phyloP scores from a whole-genome alignment of 2,888 invertebrate genomes.

The Pogonocherus hispidulus region DNA sequence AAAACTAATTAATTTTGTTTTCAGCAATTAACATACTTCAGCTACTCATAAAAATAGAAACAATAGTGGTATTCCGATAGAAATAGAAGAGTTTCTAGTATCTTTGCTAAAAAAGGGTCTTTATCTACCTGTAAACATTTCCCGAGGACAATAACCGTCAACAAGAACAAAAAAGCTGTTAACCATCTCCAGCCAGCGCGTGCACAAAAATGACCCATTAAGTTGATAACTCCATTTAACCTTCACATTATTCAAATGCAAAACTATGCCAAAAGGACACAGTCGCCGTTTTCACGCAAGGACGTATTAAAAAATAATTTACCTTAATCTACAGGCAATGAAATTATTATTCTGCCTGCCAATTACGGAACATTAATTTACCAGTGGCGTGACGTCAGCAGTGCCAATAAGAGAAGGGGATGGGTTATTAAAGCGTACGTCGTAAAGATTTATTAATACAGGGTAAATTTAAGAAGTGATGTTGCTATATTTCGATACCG shows the following conservation, averaged over 20 bases:
- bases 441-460: too few relatives aligned
- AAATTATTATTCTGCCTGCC: background rate
- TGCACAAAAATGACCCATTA: conserved; percentile 5
- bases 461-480: too few relatives aligned
- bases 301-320: conserved; percentile 8
- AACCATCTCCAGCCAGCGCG: background rate
- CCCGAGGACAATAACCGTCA: background rate
- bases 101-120: too few relatives aligned
- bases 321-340: background rate
- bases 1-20: too few relatives aligned
- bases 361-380: background rate
- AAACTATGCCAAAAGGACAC: conserved; percentile 5
- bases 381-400: background rate
- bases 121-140: too few relatives aligned
- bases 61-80: too few relatives aligned
- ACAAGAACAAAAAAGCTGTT: background rate
- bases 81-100: too few relatives aligned
- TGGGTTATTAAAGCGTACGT: too few relatives aligned
- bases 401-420: too few relatives aligned
- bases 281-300: background rate
- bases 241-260: conserved; percentile 8
- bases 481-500: too few relatives aligned
- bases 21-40: too few relatives aligned
- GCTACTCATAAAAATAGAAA: too few relatives aligned
- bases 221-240: background rate